Conservation (phyloP, 1,140 invertebrate species). For the Pogonognathellus flavescens region DNA sequence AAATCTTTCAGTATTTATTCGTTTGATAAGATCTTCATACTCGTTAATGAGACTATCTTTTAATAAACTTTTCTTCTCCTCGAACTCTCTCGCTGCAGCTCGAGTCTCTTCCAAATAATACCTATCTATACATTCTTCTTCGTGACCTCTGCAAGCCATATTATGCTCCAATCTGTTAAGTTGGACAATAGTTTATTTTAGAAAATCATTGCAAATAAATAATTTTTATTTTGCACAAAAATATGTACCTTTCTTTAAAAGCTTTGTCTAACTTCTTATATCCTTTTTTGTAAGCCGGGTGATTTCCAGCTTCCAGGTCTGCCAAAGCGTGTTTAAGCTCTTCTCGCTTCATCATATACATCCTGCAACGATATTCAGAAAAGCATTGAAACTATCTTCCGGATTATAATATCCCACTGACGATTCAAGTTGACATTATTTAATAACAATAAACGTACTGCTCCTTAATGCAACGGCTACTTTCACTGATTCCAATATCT, state of each 20-base stretch:
- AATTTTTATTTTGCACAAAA: background rate
- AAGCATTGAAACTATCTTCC: too few species aligned
- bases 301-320: conserved; percentile 28
- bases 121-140: conserved; percentile 36
- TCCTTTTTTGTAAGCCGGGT: background rate
- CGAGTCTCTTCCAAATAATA: conserved; percentile 28
- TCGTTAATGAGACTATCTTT: conserved; percentile 26
- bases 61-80: conserved; percentile 22
- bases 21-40: conserved; percentile 31
- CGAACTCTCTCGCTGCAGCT: conserved; percentile 1
- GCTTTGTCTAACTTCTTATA: conserved; percentile 9
- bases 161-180: conserved; percentile 14
- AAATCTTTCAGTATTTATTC: conserved; percentile 27
- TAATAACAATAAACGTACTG: too few species aligned
- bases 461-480: background rate
- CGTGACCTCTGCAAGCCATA: conserved; percentile 30
- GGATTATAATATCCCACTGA: too few species aligned
- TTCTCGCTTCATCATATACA: conserved; percentile 22
- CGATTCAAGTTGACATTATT: too few species aligned
- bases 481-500: background rate
- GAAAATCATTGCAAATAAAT: too few species aligned
- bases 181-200: too few species aligned
- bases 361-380: too few species aligned
- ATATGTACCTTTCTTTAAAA: conserved; percentile 1
- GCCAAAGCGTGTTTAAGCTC: conserved; percentile 21